Conservation (phyloP, 1,140 invertebrate genomes). For the Aphaenogaster ashmeadi region DNA sequence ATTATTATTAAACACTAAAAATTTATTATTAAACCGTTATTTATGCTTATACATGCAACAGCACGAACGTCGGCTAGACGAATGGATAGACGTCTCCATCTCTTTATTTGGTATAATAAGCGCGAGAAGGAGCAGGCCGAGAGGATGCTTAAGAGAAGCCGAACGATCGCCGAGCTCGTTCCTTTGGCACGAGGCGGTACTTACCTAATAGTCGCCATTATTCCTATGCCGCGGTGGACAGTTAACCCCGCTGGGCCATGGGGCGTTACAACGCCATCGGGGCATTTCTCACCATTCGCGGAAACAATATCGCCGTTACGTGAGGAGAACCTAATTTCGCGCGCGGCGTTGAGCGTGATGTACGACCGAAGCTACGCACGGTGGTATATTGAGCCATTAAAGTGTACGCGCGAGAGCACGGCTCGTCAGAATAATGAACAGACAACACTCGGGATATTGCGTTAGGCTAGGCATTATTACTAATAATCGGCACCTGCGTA, state of each 20-base stretch:
- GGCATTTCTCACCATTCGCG: constrained; percentile 75
- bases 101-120: constrained; percentile 60
- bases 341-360: constrained; percentile 63
- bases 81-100: constrained; percentile 20
- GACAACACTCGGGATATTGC: constrained; percentile 64
- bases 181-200: constrained; percentile 51
- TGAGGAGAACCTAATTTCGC: constrained; percentile 50
- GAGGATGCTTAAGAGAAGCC: constrained; percentile 40
- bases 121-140: constrained; percentile 34
- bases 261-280: constrained; percentile 68
- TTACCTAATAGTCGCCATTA: constrained; percentile 79
- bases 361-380: constrained; percentile 47
- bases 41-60: not conserved
- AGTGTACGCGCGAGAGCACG: constrained; percentile 42
- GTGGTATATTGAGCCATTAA: constrained; percentile 74
- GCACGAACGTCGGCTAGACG: not conserved
- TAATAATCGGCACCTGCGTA: constrained; percentile 54
- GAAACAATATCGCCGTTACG: constrained; percentile 75
- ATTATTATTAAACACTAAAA: too few species aligned
- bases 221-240: constrained; percentile 67
- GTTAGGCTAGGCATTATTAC: constrained; percentile 64
- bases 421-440: constrained; percentile 67
- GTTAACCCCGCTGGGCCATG: constrained; percentile 69
- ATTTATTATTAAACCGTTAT: too few species aligned
- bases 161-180: constrained; percentile 48